Percentiles rank a stretch among this genome's conserved stretches.
Conservation (phyloP, 2,888 invertebrate genomes). For the Hedya salicella region DNA sequence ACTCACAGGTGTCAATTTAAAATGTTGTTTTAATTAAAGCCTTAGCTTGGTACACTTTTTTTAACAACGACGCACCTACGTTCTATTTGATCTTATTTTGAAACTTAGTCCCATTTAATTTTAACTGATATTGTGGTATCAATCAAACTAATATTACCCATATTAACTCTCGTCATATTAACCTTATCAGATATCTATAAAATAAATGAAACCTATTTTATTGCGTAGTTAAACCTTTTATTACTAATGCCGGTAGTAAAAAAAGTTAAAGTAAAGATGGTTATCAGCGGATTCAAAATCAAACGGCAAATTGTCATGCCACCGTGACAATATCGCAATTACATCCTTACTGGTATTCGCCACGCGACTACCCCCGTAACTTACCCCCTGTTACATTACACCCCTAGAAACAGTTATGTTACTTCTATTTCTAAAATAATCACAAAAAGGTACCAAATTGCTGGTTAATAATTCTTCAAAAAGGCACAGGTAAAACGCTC, state of each 20-base stretch:
- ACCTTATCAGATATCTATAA: neutral
- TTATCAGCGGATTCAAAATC: constrained; percentile 8
- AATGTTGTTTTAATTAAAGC: no score
- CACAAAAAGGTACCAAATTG: no score
- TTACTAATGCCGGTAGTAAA: constrained; percentile 5
- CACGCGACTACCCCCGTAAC: constrained; percentile 1
- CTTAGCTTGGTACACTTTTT: no score
- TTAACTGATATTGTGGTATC: neutral
- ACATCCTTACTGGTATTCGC: constrained; percentile 18
- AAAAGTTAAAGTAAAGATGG: constrained; percentile 8
- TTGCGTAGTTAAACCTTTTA: constrained; percentile 15
- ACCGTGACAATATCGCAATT: constrained; percentile 3
- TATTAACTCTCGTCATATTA: neutral
- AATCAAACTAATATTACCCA: neutral
- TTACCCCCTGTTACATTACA: neutral
- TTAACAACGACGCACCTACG: no score
- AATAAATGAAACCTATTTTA: constrained; percentile 4
- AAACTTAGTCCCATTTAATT: no score
- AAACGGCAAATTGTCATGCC: constrained; percentile 23
- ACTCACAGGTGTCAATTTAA: no score
- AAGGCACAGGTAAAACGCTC: no score
- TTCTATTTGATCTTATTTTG: no score
- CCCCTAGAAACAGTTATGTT: neutral
- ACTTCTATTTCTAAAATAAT: neutral
- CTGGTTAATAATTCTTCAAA: no score